Conservation (phyloP, 2,797 vertebrate species). For the Pipistrellus nathusii region DNA sequence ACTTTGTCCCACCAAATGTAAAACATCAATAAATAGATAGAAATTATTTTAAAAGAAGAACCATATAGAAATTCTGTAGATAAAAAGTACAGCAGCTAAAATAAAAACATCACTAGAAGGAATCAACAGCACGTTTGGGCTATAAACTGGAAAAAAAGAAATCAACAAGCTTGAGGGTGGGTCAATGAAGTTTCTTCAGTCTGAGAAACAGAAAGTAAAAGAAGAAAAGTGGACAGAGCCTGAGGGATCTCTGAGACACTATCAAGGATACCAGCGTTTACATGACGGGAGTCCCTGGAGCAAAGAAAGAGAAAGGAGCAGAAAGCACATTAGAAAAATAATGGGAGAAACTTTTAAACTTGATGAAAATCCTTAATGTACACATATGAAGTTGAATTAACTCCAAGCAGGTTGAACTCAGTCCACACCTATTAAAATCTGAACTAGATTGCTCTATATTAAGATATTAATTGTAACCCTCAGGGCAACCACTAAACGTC, state of each 20-base stretch:
- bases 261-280: background rate
- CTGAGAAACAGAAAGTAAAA: background rate
- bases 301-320: too few relatives aligned
- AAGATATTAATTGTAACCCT: background rate
- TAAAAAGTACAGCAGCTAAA: background rate
- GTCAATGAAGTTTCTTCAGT: too few relatives aligned
- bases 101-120: background rate
- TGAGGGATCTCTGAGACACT: background rate
- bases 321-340: background rate
- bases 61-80: background rate
- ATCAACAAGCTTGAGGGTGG: background rate
- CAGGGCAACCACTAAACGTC: too few relatives aligned
- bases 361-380: background rate
- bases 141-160: background rate
- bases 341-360: background rate
- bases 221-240: background rate
- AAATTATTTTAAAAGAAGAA: background rate
- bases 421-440: background rate
- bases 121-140: background rate
- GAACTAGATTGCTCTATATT: background rate
- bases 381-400: background rate
- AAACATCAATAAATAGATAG: background rate
- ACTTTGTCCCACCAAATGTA: background rate
- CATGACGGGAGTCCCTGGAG: background rate
- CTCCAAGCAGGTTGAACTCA: background rate